Conservation (phyloP, 2,888 invertebrate species). For the Caradrina clavipalpis region DNA sequence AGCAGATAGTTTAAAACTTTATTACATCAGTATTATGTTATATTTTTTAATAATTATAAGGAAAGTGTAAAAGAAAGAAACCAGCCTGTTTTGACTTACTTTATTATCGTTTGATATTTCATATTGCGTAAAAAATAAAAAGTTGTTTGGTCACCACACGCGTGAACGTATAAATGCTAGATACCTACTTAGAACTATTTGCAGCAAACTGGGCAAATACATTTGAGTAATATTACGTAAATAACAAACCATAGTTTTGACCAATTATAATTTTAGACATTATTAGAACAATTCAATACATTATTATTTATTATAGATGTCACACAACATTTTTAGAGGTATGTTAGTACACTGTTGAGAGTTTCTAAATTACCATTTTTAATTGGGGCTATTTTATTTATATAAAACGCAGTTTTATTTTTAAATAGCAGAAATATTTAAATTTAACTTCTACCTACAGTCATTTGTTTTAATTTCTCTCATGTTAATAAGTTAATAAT, state of each 20-base stretch:
- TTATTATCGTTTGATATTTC: constrained; percentile 83
- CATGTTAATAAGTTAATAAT: constrained; percentile 31
- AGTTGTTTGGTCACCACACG: constrained; percentile 84
- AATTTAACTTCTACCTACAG: constrained; percentile 48
- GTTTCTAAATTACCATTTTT: constrained; percentile 36
- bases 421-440: constrained; percentile 42
- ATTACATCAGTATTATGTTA: neutral
- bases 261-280: constrained; percentile 49
- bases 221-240: constrained; percentile 64
- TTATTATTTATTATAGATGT: constrained; percentile 46
- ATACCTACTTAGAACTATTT: constrained; percentile 75
- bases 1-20: constrained; percentile 78
- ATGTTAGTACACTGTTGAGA: constrained; percentile 45
- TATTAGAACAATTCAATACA: constrained; percentile 58
- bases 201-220: constrained; percentile 75
- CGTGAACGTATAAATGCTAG: constrained; percentile 85
- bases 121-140: constrained; percentile 83
- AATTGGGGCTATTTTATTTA: constrained; percentile 35
- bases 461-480: constrained; percentile 48
- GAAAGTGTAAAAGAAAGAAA: constrained; percentile 66
- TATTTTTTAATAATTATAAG: constrained; percentile 17
- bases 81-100: constrained; percentile 77
- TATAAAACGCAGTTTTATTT: constrained; percentile 40
- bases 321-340: constrained; percentile 55
- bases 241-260: constrained; percentile 60